These are phyloP conservation scores for Schizopygopsis malacanthus DNA, from an alignment of 2,797 vertebrate species.

Conservation along the genomic window DNA sequence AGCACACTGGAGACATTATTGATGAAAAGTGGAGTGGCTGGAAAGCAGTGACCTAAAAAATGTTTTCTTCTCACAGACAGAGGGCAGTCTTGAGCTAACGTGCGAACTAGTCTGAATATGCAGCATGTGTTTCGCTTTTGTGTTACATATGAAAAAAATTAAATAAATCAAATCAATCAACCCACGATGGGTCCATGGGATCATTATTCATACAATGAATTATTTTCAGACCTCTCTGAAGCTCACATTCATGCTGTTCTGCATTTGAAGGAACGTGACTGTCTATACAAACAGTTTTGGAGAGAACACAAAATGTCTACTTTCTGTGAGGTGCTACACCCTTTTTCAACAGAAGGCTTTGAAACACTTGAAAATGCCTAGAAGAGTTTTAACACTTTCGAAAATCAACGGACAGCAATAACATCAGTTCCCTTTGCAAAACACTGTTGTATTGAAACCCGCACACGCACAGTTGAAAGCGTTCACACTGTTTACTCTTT, in stretches of 20 bases:
- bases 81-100: conserved; percentile 53
- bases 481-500: conserved; percentile 33
- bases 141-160: conserved; percentile 48
- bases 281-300: conserved; percentile 33
- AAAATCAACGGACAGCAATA: conserved; percentile 23
- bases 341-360: conserved; percentile 11
- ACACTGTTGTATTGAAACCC: neutral
- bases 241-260: conserved; percentile 7
- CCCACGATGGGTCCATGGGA: conserved; percentile 38
- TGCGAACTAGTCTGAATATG: conserved; percentile 26
- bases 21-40: conserved; percentile 12
- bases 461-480: conserved; percentile 36
- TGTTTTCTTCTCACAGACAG: conserved; percentile 48
- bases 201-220: conserved; percentile 36
- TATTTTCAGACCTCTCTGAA: conserved; percentile 40
- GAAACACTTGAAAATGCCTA: conserved; percentile 5
- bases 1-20: conserved; percentile 17
- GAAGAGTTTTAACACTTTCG: conserved; percentile 24
- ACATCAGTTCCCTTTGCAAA: conserved; percentile 27
- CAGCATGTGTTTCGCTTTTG: conserved; percentile 59
- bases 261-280: conserved; percentile 20
- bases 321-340: conserved; percentile 27
- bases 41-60: conserved; percentile 22
- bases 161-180: conserved; percentile 52
- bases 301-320: conserved; percentile 52